Evolutionary conservation across 2,888 invertebrate species (phyloP).

Genomic region (Corbicula japonica): DNA sequence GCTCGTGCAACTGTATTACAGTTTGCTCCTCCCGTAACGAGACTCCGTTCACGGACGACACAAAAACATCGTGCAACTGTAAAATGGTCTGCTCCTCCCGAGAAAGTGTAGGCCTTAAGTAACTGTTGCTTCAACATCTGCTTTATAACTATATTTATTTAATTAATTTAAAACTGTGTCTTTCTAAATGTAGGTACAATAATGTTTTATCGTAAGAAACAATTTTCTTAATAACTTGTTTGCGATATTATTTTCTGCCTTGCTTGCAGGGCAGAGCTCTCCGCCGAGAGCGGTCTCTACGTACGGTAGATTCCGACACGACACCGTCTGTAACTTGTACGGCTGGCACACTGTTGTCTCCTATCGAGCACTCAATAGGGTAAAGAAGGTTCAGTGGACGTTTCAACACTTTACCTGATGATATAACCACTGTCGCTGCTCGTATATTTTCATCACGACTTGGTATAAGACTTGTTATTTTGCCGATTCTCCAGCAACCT

Average conservation of each 20-base stretch:
- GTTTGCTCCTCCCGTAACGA: neutral
- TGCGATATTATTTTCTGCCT: neutral
- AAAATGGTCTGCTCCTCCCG: no score
- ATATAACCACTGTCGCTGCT: neutral
- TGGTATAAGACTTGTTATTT: neutral
- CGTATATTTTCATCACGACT: constrained; percentile 25
- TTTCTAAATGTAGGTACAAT: no score
- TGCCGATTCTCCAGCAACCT: constrained; percentile 31
- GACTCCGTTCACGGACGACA: no score
- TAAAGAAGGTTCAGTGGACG: constrained; percentile 27
- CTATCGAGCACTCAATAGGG: constrained; percentile 22
- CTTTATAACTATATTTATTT: no score
- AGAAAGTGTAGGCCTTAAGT: no score
- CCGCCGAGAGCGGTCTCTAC: neutral
- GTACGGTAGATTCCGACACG: neutral
- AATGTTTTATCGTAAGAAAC: no score
- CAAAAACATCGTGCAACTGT: no score
- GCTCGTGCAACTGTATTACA: neutral
- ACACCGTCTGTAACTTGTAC: neutral
- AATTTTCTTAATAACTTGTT: no score
- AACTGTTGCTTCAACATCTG: no score
- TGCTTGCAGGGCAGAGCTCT: constrained; percentile 3
- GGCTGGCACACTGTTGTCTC: neutral
- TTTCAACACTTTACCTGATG: neutral
- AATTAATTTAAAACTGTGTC: no score